Evolutionary conservation across 2,113 vertebrate species (phyloP).

Genomic region (Trochalopteron elliotii): DNA sequence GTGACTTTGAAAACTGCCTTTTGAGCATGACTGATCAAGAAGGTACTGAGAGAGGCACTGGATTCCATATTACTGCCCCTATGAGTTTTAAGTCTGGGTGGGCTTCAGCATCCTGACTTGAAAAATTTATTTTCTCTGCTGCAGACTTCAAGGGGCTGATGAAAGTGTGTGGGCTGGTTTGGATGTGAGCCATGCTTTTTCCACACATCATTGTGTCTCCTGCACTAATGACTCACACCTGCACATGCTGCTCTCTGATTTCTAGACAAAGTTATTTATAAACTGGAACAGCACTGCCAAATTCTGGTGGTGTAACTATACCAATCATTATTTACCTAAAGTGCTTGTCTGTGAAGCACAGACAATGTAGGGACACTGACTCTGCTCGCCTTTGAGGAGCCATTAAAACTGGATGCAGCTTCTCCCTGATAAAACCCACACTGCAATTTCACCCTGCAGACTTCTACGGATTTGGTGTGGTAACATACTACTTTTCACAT

Average conservation of each 20-base stretch:
- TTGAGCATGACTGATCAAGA: neutral
- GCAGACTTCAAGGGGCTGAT: slow-evolving; percentile 43
- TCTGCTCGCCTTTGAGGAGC: neutral
- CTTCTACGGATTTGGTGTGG: neutral
- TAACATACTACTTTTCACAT: neutral
- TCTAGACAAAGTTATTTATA: slow-evolving; percentile 50
- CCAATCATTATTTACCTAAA: neutral
- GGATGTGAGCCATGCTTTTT: slow-evolving; percentile 39
- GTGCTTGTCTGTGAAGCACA: neutral
- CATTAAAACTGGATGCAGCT: neutral
- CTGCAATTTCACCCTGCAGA: neutral
- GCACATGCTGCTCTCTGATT: slow-evolving; percentile 40
- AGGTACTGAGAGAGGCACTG: neutral
- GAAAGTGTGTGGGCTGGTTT: slow-evolving; percentile 44
- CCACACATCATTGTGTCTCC: slow-evolving; percentile 59
- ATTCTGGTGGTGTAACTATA: neutral
- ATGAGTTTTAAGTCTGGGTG: neutral
- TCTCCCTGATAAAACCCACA: neutral
- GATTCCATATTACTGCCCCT: neutral
- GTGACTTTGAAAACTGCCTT: neutral
- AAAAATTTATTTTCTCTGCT: neutral
- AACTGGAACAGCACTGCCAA: neutral
- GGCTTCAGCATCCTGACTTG: neutral
- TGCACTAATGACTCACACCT: slow-evolving; percentile 64
- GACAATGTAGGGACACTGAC: neutral